Base-by-base conservation (phyloP, 2,113 vertebrate genomes). In the Serilophus lunatus region DNA sequence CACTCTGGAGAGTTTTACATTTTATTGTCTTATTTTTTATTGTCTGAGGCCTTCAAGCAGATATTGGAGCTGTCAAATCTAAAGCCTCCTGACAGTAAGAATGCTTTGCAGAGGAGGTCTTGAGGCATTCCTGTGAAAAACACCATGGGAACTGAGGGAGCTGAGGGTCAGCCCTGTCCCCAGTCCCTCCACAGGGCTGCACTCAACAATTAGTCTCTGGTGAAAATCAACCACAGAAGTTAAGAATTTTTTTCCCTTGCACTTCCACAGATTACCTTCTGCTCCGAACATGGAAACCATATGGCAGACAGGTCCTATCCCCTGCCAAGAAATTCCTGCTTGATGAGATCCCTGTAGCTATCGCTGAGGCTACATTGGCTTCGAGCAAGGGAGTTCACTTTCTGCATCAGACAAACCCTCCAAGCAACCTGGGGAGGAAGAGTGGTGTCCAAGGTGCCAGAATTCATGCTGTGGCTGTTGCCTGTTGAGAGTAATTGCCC, bases 251-350 rank as follows among this genome's bases (percentile, higher is more conserved):
- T 88, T 88, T 28, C 59, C 51, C 74, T 92, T 95, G 89, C 91
- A 89, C 86, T 90, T 95, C 90, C 93, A 94, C 92, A 95, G 92
- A 95, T 96, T 94, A 95, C 96, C 96, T 97, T 96, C 95, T 97
- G 95, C 95, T 95, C 95, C 28, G 70, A 97, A 96, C 96, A 95
- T 96, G 90, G 94, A 96, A 97, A 96, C 94, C 96, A 97, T 96
- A 95, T 97, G 96, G 96, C 94, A 96, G 96, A 97, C 96, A 96
- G 95, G 96, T 96, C 93, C 96, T 84, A 71, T 90, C 87, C 93
- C 88, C 92, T 96, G 95, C 96, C 96, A 97, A 96, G 96, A 97
- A 96, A 96, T 97, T 97, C 95, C 92, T 96, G 91, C 95, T 95
- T 95, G 95, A 96, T 96, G 95, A 97, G 92, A 92, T 96, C 95